A percentile compares a stretch with the other conserved stretches of the same genome.
Conservation (phyloP, 2,888 invertebrate species). For the Oscheius sp. region DNA sequence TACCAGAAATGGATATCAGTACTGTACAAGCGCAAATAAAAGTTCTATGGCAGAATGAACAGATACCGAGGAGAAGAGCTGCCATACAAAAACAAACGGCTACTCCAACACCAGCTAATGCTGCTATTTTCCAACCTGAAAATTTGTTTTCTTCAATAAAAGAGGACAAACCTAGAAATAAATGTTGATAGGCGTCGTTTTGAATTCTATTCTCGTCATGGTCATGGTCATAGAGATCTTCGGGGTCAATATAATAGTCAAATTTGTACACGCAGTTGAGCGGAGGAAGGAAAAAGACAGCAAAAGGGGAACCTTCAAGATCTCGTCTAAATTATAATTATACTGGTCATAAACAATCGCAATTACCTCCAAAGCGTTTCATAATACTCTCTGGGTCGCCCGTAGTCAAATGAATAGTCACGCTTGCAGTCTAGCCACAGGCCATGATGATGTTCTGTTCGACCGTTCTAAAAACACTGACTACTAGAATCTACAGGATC, state of each 20-base stretch:
- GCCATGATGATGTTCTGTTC: conserved; percentile 72
- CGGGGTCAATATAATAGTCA: conserved; percentile 72
- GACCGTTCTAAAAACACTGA: conserved; percentile 60
- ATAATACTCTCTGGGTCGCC: conserved; percentile 69
- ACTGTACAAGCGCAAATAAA: conserved; percentile 63
- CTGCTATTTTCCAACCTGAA: conserved; percentile 71
- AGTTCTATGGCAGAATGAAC: conserved; percentile 59
- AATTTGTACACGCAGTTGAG: conserved; percentile 72
- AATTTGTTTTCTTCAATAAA: not conserved
- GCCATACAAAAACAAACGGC: conserved; percentile 57
- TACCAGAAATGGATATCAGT: conserved; percentile 64
- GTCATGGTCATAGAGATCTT: conserved; percentile 72
- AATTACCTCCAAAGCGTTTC: conserved; percentile 65
- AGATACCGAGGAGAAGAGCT: conserved; percentile 56
- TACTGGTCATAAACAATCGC: not conserved
- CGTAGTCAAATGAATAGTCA: conserved; percentile 72
- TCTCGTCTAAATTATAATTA: conserved; percentile 57
- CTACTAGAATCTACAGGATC: not conserved
- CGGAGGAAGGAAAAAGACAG: conserved; percentile 68
- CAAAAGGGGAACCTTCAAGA: conserved; percentile 70
- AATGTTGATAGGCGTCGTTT: conserved; percentile 72
- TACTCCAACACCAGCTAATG: conserved; percentile 63
- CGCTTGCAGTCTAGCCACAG: conserved; percentile 72
- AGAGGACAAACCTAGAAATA: conserved; percentile 64
- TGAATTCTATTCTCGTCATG: conserved; percentile 72